A percentile compares a stretch with the other conserved stretches of the same genome.
Conservation (phyloP, 2,113 vertebrate genomes). For the Cololabis saira region DNA sequence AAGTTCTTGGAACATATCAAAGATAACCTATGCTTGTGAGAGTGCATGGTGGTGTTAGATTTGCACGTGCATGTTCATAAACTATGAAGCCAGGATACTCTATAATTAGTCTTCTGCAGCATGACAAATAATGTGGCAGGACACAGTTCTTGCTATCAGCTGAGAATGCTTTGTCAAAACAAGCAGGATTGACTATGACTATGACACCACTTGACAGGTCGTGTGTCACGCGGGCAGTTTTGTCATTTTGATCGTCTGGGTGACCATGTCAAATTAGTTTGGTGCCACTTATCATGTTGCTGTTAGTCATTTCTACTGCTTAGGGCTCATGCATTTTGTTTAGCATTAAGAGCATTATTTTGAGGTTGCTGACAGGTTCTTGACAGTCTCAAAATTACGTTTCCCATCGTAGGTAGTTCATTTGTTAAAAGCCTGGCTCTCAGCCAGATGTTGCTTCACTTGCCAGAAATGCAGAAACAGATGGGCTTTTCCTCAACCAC, state of each 20-base stretch:
- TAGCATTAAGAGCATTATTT: slow-evolving; percentile 57
- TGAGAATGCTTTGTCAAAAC: slow-evolving; percentile 33
- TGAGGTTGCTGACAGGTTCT: slow-evolving; percentile 54
- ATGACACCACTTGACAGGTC: slow-evolving; percentile 41
- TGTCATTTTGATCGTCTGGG: slow-evolving; percentile 51
- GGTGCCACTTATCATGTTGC: slow-evolving; percentile 62
- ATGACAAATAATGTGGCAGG: slow-evolving; percentile 46
- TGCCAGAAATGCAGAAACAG: slow-evolving; percentile 32
- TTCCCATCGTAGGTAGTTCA: slow-evolving; percentile 59
- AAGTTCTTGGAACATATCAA: slow-evolving; percentile 23
- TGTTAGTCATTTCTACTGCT: slow-evolving; percentile 62
- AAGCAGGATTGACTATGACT: slow-evolving; percentile 25
- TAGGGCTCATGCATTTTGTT: slow-evolving; percentile 62
- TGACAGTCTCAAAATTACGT: slow-evolving; percentile 66
- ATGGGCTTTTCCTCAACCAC: slow-evolving; percentile 20
- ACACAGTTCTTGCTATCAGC: slow-evolving; percentile 18
- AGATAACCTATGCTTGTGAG: slow-evolving; percentile 10
- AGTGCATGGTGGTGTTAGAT: slow-evolving; percentile 19
- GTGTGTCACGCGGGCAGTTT: slow-evolving; percentile 48
- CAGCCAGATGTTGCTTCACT: slow-evolving; percentile 54
- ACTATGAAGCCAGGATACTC: slow-evolving; percentile 1
- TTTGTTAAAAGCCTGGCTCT: slow-evolving; percentile 69
- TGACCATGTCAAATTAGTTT: slow-evolving; percentile 64
- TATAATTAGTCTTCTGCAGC: slow-evolving; percentile 24
- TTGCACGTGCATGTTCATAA: slow-evolving; percentile 3